Percentiles rank a stretch among this genome's conserved stretches.
Evolutionary conservation across 2,797 vertebrate genomes (phyloP).

Genomic region (Centroberyx gerrardi): DNA sequence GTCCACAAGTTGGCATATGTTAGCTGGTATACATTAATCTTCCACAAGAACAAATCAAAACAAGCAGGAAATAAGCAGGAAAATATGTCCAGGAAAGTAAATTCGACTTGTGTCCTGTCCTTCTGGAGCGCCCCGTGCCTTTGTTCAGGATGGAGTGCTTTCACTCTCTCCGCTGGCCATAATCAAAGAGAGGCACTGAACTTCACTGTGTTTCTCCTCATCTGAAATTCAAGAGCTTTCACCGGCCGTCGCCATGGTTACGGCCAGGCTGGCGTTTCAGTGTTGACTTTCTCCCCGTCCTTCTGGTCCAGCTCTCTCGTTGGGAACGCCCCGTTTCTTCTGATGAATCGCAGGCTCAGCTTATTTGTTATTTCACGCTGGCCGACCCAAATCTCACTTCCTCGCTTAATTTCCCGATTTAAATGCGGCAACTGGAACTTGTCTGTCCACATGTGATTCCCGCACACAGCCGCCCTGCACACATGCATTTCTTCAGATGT

Average conservation of each 20-base stretch:
- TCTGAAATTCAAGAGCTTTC: slow-evolving; percentile 14
- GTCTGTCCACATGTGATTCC: too few relatives aligned
- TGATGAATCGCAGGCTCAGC: neutral
- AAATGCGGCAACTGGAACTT: too few relatives aligned
- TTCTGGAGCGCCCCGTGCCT: neutral
- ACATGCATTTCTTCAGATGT: too few relatives aligned
- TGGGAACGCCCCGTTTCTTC: neutral
- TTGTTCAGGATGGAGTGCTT: too few relatives aligned
- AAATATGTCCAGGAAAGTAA: slow-evolving; percentile 32
- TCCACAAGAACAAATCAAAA: too few relatives aligned
- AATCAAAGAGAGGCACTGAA: slow-evolving; percentile 11
- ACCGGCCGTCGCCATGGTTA: slow-evolving; percentile 21
- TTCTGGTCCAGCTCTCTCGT: neutral
- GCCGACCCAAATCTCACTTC: too few relatives aligned
- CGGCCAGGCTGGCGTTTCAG: slow-evolving; percentile 7
- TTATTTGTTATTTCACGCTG: too few relatives aligned
- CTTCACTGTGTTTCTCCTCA: neutral
- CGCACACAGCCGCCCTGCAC: too few relatives aligned
- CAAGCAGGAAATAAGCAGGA: slow-evolving; percentile 16
- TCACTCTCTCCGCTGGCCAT: neutral
- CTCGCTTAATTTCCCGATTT: too few relatives aligned
- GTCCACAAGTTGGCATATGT: too few relatives aligned
- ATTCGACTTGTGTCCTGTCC: slow-evolving; percentile 11
- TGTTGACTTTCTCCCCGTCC: slow-evolving; percentile 9
- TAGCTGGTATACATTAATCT: too few relatives aligned